Evolutionary conservation across 1,140 invertebrate genomes (phyloP).

Genomic region (Tyrophagus putrescentiae): DNA sequence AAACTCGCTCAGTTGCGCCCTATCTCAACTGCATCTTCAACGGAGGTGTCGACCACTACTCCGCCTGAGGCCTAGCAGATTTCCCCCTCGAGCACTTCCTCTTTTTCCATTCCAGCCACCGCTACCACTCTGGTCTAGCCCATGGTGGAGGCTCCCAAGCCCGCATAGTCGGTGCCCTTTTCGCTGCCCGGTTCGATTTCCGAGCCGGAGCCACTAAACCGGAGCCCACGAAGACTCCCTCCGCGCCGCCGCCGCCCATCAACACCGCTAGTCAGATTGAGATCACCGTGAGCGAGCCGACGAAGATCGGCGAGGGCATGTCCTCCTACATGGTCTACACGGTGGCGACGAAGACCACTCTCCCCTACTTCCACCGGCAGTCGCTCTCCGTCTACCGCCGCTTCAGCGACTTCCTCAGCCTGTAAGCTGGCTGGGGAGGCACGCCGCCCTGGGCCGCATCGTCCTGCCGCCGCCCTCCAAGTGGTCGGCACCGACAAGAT

Average conservation of each 20-base stretch:
- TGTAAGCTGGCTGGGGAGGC: slow-evolving; percentile 87
- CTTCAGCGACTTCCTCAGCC: slow-evolving; percentile 92
- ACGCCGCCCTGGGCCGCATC: slow-evolving; percentile 76
- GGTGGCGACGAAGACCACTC: slow-evolving; percentile 70
- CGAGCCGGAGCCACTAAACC: too few relatives aligned
- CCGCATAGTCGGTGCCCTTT: too few relatives aligned
- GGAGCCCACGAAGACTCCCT: not conserved
- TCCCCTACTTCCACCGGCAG: slow-evolving; percentile 66
- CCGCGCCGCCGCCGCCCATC: not conserved
- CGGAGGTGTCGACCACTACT: not conserved
- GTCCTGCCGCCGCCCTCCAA: slow-evolving; percentile 98
- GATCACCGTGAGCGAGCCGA: slow-evolving; percentile 73
- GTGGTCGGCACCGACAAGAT: slow-evolving; percentile 86
- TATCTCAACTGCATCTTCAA: not conserved
- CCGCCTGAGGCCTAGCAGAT: too few relatives aligned
- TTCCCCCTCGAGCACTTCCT: not conserved
- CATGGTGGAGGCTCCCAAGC: not conserved
- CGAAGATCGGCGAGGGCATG: slow-evolving; percentile 84
- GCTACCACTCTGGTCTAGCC: too few relatives aligned
- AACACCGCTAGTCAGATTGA: slow-evolving; percentile 32
- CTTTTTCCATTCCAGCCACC: not conserved
- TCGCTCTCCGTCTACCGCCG: slow-evolving; percentile 71
- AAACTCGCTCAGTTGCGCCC: not conserved
- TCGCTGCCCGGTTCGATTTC: too few relatives aligned
- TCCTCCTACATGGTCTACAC: slow-evolving; percentile 31